phyloP scores from a whole-genome alignment of 2,888 invertebrate genomes.

The Anoplius nigerrimus region DNA sequence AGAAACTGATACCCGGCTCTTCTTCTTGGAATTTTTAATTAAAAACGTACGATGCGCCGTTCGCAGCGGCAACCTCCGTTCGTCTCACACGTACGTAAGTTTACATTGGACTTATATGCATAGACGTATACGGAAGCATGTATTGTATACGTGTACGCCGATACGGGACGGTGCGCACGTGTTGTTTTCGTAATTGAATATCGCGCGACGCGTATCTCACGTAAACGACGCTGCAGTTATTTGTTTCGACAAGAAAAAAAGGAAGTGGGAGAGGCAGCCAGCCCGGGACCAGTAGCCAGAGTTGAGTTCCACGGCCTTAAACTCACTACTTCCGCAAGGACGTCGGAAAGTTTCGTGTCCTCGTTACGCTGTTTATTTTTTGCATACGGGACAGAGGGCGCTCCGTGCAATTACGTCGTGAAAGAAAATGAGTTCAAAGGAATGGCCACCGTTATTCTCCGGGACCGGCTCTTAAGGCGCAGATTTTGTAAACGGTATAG shows the following conservation, averaged over 20 bases:
- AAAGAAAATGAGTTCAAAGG: slow-evolving; percentile 42
- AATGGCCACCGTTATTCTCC: slow-evolving; percentile 33
- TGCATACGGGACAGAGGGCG: slow-evolving; percentile 26
- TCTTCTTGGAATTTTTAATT: no score
- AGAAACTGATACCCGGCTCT: no score
- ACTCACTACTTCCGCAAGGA: slow-evolving; percentile 2
- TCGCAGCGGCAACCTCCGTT: no score
- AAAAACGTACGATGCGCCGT: no score
- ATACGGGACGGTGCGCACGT: no score
- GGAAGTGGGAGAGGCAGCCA: background rate
- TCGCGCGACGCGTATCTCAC: no score
- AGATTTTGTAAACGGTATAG: slow-evolving; percentile 37
- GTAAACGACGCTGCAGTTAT: no score
- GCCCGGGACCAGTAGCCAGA: background rate
- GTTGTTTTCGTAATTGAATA: no score
- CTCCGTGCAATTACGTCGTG: slow-evolving; percentile 36
- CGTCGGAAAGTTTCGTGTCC: slow-evolving; percentile 30
- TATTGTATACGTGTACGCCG: no score
- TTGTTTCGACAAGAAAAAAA: background rate
- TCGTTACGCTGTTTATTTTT: slow-evolving; percentile 35
- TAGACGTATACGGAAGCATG: no score
- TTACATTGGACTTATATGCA: no score
- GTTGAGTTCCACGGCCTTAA: background rate
- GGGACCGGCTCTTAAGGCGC: slow-evolving; percentile 21
- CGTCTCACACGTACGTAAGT: no score